Evolutionary conservation across 2,113 vertebrate genomes (phyloP).

Genomic region (Pristiophorus japonicus): DNA sequence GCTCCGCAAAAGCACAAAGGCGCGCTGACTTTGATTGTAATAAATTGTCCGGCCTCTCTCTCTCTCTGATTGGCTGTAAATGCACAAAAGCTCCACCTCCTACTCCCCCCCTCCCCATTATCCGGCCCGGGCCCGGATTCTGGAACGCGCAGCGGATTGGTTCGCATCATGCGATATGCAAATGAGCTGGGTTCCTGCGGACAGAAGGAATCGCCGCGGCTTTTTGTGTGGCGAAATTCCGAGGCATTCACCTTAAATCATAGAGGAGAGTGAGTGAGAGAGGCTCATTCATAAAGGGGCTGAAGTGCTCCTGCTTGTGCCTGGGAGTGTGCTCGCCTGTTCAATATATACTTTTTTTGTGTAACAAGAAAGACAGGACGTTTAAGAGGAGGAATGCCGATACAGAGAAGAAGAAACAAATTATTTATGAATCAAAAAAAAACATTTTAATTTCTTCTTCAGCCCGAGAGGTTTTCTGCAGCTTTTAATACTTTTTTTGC

Average conservation of each 20-base stretch:
- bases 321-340: neutral
- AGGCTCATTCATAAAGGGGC: conserved; percentile 26
- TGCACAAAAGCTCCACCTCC: neutral
- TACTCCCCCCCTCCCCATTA: neutral
- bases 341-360: neutral
- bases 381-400: conserved; percentile 7
- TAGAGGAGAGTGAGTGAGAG: neutral
- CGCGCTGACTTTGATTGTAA: neutral
- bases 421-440: neutral
- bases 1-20: neutral
- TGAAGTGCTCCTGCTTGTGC: neutral
- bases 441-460: neutral
- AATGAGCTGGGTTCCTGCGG: neutral
- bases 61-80: neutral
- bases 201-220: neutral
- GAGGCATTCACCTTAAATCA: conserved; percentile 22
- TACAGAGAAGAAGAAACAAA: neutral
- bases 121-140: neutral
- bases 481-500: too few relatives aligned
- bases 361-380: neutral
- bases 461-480: neutral
- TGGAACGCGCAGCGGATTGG: neutral
- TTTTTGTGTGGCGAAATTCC: neutral
- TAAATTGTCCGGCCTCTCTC: neutral
- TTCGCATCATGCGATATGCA: neutral